Evolutionary conservation across 2,888 invertebrate genomes (phyloP), one percentile per base, ranked within the genome.

Genomic region (Tipula confusa): DNA sequence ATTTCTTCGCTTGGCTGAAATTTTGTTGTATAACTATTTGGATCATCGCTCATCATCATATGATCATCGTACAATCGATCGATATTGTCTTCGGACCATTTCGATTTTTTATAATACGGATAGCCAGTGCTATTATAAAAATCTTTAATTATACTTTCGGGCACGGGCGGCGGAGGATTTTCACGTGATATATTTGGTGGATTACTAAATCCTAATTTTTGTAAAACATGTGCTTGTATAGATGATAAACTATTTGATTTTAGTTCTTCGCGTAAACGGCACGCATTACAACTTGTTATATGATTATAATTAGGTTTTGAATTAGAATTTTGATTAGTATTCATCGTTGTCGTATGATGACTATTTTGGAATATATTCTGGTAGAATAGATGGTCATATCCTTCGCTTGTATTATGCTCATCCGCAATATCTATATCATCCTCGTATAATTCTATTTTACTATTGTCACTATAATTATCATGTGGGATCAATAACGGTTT

Each of bases 221-320:
- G 91, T 84, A 93, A 89, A 84, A 93, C 91, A 88, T 93, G 92
- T 87, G 92, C 91, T 87, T 93, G 93, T 86, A 94, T 93, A 84
- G 92, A 91, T 87, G 91, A 91, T 85, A 93, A 89, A 87, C 91
- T 93, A 86, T 92, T 91, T 86, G 91, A 91, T 86, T 92, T 91
- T 83, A 92, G 90, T 88, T 91, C 91, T 86, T 92, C 92, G 86
- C 91, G 88, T 83, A 91, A 89, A 85, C 91, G 91, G 87, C 92
- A 92, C 85, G 91, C 90, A 86, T 91, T 89, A 87, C 92, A 92
- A 86, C 90, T 88, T 15, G 83, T 84, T 31, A 81, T 64, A 64
- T 24, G 64, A 9, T 2, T 64, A 6, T 64, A 84, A n/a, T 83
- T 15, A 11, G 29, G 18, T 0, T 6, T 5, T 18, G 15, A 5